phyloP scores from a whole-genome alignment of 2,797 vertebrate genomes.

The Halcyon badia region DNA sequence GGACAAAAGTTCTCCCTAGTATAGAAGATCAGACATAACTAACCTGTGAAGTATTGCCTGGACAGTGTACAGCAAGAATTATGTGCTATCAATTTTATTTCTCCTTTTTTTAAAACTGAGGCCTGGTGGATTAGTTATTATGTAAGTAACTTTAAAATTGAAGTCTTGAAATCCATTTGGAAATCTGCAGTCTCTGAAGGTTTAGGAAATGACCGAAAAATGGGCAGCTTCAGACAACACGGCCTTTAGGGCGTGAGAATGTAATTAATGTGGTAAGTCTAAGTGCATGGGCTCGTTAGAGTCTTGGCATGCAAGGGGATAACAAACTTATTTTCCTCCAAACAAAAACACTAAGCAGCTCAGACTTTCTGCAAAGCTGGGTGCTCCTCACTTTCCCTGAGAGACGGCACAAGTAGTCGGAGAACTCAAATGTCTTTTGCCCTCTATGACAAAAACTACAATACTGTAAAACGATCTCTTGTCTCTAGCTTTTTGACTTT shows the following conservation, averaged over 20 bases:
- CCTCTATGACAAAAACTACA: neutral
- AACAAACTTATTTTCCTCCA: neutral
- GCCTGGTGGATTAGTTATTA: constrained; percentile 1
- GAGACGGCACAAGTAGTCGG: neutral
- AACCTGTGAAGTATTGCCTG: constrained; percentile 46
- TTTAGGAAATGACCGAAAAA: constrained; percentile 22
- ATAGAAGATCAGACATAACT: constrained; percentile 33
- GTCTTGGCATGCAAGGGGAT: neutral
- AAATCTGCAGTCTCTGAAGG: constrained; percentile 38
- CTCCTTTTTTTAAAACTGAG: constrained; percentile 40
- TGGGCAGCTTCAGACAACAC: neutral
- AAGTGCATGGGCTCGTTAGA: neutral
- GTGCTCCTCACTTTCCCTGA: neutral
- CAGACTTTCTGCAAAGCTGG: neutral
- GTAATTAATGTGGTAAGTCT: neutral
- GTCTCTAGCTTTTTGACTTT: neutral
- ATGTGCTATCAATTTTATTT: constrained; percentile 8
- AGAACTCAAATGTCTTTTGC: neutral
- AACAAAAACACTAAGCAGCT: neutral
- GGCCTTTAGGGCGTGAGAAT: constrained; percentile 50
- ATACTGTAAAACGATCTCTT: neutral
- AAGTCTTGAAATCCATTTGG: constrained; percentile 11
- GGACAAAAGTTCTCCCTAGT: constrained; percentile 26
- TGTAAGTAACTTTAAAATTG: constrained; percentile 30
- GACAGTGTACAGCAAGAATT: constrained; percentile 29